Base-by-base conservation (phyloP, 2,797 vertebrate species). In the Glossophaga mutica region DNA sequence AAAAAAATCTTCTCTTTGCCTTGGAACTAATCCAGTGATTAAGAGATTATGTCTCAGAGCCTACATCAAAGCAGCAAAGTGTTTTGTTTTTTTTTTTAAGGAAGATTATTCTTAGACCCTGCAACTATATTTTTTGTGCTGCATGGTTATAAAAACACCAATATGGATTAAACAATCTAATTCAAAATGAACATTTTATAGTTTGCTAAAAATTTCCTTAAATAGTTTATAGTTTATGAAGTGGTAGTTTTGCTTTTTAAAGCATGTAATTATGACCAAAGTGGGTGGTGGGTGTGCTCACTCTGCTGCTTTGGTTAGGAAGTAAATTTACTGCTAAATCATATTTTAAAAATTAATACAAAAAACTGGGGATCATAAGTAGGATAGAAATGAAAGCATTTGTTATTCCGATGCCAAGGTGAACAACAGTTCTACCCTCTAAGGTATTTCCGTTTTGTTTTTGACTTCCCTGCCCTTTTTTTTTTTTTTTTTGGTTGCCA, bases 221-320 rank as follows among this genome's bases (percentile, higher is more conserved):
- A 74, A 50, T 65, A 5, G 74, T 93, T 65, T 34, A 11, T 78
- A 92, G 10, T 42, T 94, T 77, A 9, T 85, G 34, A 93, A 70
- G 46, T 87, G 44, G 92, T 71, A 87, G 44, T 74, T 57, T 79
- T 96, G 42, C 62, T 90, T 94, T 78, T 44, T 32, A 76, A 82
- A 95, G 24, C 16, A 62, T 76, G 90, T 96, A 96, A 97, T 94
- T 96, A 62, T 88, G 94, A 97, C 93, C 85, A 95, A 96, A 98
- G 97, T 96, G 65, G 97, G 86, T 96, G 90, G 90, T 96, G 90
- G 90, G 94, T 95, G 90, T 88, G 94, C 26, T 29, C 26, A 62
- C 57, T 62, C 59, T 57, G 8, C 76, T 94, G 68, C 55, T 93
- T 92, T 71, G 87, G 34, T 74, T 97, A 55, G 29, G 94, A 71